Percentiles rank a stretch among this genome's conserved stretches.
Conservation (phyloP, 2,797 vertebrate species). For the Pseudomugil tenellus region DNA sequence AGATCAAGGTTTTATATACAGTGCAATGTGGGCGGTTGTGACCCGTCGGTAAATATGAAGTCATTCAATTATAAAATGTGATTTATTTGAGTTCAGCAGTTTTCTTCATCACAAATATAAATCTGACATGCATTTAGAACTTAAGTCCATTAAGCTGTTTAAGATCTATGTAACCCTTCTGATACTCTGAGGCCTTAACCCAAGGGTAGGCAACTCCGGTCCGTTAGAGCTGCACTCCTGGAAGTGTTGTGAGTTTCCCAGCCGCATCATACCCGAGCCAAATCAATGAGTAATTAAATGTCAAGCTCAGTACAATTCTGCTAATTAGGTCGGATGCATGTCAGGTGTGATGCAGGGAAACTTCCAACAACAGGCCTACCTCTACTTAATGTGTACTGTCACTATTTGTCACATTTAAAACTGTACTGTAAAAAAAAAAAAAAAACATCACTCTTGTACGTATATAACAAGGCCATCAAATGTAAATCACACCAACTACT, state of each 20-base stretch:
- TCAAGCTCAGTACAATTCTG: no score
- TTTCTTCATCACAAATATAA: neutral
- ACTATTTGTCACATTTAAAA: no score
- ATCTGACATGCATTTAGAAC: neutral
- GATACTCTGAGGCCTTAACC: neutral
- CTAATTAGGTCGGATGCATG: no score
- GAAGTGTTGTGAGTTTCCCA: no score
- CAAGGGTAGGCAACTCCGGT: no score
- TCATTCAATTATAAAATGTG: neutral
- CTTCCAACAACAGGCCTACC: no score
- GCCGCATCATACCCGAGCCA: no score
- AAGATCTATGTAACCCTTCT: neutral
- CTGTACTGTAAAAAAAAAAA: no score
- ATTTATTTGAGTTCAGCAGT: neutral
- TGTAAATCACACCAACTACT: neutral
- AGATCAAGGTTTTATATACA: neutral
- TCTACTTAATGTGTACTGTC: no score
- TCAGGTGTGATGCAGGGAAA: no score
- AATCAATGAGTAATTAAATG: no score
- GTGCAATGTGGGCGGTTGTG: neutral
- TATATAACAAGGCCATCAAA: neutral
- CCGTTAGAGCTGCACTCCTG: no score
- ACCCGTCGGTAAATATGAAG: neutral
- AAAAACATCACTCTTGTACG: neutral
- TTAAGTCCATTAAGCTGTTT: neutral